Conservation (phyloP, 2,113 vertebrate species). For the Uria lomvia region DNA sequence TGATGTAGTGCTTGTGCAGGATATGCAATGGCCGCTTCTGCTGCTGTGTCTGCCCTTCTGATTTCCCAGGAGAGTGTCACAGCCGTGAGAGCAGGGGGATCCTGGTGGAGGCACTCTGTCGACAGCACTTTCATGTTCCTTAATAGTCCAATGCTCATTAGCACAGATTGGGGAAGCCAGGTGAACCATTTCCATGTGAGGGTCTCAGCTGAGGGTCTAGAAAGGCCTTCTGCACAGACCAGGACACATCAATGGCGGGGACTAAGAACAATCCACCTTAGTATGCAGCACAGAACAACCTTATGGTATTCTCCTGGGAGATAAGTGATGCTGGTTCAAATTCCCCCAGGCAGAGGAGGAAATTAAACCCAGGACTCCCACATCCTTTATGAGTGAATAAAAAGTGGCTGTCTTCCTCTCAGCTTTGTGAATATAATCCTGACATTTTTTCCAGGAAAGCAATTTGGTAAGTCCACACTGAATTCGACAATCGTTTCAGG, state of each 20-base stretch:
- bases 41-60: neutral
- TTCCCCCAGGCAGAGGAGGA: constrained; percentile 63
- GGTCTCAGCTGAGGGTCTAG: neutral
- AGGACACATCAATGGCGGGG: neutral
- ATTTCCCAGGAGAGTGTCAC: neutral
- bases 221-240: neutral
- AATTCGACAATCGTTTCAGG: constrained; percentile 20
- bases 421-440: constrained; percentile 59
- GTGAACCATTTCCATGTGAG: neutral
- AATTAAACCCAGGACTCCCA: constrained; percentile 65
- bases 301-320: constrained; percentile 55
- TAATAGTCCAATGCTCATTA: neutral
- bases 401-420: constrained; percentile 53
- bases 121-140: neutral
- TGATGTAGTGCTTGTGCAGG: neutral
- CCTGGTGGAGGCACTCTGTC: neutral
- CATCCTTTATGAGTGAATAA: constrained; percentile 64
- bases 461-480: constrained; percentile 53
- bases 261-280: constrained; percentile 27
- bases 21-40: neutral
- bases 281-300: constrained; percentile 53
- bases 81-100: neutral
- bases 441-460: constrained; percentile 52
- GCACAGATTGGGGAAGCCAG: neutral
- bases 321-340: constrained; percentile 56